A percentile compares a stretch with the other conserved stretches of the same genome.
phyloP scores from a whole-genome alignment of 2,113 vertebrate species.

The Bombycilla garrulus region DNA sequence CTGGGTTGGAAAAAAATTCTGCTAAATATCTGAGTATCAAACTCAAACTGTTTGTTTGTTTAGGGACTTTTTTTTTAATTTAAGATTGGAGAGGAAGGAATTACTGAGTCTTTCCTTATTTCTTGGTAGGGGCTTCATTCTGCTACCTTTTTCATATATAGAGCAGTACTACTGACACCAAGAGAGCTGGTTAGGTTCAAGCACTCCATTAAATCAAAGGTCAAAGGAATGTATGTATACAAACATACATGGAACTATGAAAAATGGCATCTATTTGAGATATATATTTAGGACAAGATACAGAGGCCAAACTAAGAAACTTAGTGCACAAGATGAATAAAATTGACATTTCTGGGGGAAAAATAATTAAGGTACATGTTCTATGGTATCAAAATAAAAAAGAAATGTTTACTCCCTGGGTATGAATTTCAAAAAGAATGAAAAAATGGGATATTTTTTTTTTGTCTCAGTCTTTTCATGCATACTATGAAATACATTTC shows the following conservation, averaged over 20 bases:
- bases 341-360: neutral
- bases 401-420: neutral
- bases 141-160: neutral
- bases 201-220: neutral
- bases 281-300: neutral
- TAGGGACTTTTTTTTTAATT: neutral
- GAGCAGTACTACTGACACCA: neutral
- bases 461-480: neutral
- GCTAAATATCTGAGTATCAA: neutral
- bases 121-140: neutral
- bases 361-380: neutral
- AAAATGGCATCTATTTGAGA: neutral
- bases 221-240: neutral
- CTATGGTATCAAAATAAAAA: neutral
- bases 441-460: neutral
- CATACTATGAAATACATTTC: neutral
- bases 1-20: neutral
- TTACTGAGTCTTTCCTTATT: neutral
- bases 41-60: neutral
- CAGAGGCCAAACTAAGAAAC: neutral
- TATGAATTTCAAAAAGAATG: neutral
- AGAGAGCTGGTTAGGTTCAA: neutral
- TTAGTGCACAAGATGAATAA: neutral
- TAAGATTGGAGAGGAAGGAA: neutral
- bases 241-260: neutral